Evolutionary conservation across 2,888 invertebrate species (phyloP), one percentile per base, ranked within the genome.

Genomic region (Xanthia togata): DNA sequence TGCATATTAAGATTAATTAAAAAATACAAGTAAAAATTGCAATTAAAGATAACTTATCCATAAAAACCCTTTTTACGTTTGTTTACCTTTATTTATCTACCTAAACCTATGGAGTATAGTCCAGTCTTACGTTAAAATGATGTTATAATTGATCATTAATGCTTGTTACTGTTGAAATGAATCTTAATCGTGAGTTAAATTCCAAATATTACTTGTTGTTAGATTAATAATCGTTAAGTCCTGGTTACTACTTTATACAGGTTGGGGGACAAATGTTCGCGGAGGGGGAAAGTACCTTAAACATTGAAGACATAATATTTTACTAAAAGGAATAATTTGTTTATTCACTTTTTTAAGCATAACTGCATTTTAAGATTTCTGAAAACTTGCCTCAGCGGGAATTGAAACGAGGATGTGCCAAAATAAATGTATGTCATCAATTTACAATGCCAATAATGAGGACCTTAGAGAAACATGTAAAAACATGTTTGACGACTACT

Each of bases 121-220:
- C 50, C 17, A 47, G 2, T 41, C 31, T 20, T 31, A 17, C 3
- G 17, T 71, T 38, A 26, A 31, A 63, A 35, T 17, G 12, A 31
- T 57, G 14, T 68, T 57, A 35, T 20, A 26, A 31, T 23, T 55
- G 11, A 26, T 62, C 55, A 47, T 47, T 50, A 53, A 60, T 60
- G 47, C 35, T 50, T 55, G 41, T 41, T 62, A 50, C 14, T 55
- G 35, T 60, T 60, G 31, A 73, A 44, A 55, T 35, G 8, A 63
- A 63, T 76, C 17, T 69, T 38, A 31, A 35, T 53, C 3, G 11
- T 74, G 53, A 26, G 41, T 60, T 70, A 12, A 63, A 68, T 68
- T 70, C 63, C 63, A 83, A 80, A 81, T 72, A 73, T 65, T 55
- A 69, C 26, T 83, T 69, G 60, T 80, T 84, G 23, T 64, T 69